Evolutionary conservation across 2,888 invertebrate genomes (phyloP), one percentile per base, ranked within the genome.

Genomic region (Pseudococcus viburni): DNA sequence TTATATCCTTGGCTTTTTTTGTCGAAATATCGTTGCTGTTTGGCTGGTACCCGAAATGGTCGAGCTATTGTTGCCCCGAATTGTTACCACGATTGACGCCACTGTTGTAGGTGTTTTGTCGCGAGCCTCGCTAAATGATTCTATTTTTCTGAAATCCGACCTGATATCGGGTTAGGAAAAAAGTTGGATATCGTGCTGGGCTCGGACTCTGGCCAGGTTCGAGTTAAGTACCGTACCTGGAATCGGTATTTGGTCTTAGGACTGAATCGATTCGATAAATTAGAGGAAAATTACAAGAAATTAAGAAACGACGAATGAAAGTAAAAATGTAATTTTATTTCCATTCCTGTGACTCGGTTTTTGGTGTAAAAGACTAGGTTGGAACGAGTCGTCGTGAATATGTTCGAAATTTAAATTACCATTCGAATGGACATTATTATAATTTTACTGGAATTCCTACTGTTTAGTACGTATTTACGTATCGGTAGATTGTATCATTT

Each of bases 11-110:
- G n/a, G 33, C 22, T 73, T 22, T 19, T 73, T 42, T 80, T 7
- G 8, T 33, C 6, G 33, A 12, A 17, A 17, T 73, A 19, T 80
- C 17, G 42, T 39, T 80, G 80, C 42, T 39, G 39, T 46, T 42
- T n/a, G 12, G 80, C 0, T 19, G 19, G 5, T 59, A 19, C 5
- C 7, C 19, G 42, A 80, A 80, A 80, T 42, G 80, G 80, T 9
- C n/a, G 80, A 42, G n/a, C 80, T 42, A 80, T 80, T 80, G 77
- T 77, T 77, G 77, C 11, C 19, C 22, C 11, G 39, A 33, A 33
- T 33, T 26, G n/a, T 42, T 80, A 73, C 26, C 26, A 80, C n/a
- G 42, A 39, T 80, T 80, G 80, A 80, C 80, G 80, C 80, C 80
- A 80, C 68, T 33, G 68, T 15, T 73, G 68, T 33, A 15, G 68